phyloP scores from a whole-genome alignment of 2,113 vertebrate genomes.

The Cyrtonyx montezumae region DNA sequence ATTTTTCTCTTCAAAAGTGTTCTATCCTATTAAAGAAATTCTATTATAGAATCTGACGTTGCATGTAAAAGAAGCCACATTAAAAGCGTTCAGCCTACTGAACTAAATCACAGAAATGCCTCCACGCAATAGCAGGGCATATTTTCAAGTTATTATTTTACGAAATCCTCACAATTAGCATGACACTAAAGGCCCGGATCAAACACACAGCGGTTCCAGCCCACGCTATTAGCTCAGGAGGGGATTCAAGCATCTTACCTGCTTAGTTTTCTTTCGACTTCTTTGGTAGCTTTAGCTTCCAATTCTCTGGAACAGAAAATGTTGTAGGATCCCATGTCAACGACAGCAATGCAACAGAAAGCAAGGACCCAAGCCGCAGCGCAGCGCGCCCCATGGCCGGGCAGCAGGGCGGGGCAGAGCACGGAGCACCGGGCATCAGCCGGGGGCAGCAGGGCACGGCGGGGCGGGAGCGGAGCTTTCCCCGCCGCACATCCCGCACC shows the following conservation, averaged over 20 bases:
- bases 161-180: conserved; percentile 14
- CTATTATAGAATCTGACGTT: neutral
- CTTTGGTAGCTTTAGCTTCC: conserved; percentile 99
- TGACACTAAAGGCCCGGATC: conserved; percentile 26
- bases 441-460: neutral
- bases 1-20: neutral
- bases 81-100: neutral
- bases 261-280: conserved; percentile 91
- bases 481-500: neutral
- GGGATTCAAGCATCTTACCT: conserved; percentile 79
- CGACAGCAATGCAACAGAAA: conserved; percentile 17
- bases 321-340: conserved; percentile 66
- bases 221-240: neutral
- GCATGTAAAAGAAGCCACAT: fast-evolving
- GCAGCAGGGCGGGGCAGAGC: too few species aligned
- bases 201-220: neutral
- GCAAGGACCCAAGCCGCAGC: neutral
- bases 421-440: too few species aligned
- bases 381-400: too few species aligned
- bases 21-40: neutral
- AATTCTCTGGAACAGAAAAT: conserved; percentile 86
- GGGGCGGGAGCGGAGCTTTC: neutral
- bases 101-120: neutral
- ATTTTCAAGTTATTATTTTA: neutral
- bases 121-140: neutral